These are phyloP conservation scores for Recurvirostra avosetta DNA, from an alignment of 2,113 vertebrate genomes.

Conservation along the genomic window DNA sequence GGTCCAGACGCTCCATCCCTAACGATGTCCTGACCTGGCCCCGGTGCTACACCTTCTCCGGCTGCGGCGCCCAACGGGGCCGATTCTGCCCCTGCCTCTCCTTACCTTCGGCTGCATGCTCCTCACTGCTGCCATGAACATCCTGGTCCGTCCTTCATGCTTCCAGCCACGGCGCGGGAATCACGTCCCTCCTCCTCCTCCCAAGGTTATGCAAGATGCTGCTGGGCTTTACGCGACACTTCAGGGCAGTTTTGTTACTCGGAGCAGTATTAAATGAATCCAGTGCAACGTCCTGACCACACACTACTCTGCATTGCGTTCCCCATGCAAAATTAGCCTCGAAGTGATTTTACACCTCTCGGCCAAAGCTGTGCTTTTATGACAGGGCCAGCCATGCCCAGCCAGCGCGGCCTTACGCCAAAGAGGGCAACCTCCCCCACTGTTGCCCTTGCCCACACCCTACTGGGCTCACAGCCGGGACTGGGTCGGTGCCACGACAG, in stretches of 20 bases:
- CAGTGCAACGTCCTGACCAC: rapidly evolving
- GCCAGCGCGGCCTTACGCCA: background rate
- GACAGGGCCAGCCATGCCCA: background rate
- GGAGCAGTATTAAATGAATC: no score
- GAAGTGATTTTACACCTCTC: no score
- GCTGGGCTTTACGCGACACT: rapidly evolving
- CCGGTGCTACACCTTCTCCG: rapidly evolving
- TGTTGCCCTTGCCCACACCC: background rate
- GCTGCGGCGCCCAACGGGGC: rapidly evolving
- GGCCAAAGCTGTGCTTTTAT: background rate
- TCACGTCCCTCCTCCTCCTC: background rate
- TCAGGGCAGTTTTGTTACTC: rapidly evolving
- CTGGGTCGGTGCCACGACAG: background rate
- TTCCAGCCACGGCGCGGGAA: rapidly evolving
- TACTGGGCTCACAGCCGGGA: no score
- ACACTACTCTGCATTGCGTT: rapidly evolving
- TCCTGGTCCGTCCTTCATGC: rapidly evolving
- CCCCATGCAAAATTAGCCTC: rapidly evolving
- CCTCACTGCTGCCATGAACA: rapidly evolving
- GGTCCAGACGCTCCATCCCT: rapidly evolving
- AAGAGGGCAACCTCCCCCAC: background rate
- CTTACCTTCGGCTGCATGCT: background rate
- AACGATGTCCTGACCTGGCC: rapidly evolving
- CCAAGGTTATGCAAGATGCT: background rate
- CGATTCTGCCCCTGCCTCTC: background rate